Evolutionary conservation across 1,140 invertebrate genomes (phyloP).

Genomic region (Parasteatoda tepidariorum): DNA sequence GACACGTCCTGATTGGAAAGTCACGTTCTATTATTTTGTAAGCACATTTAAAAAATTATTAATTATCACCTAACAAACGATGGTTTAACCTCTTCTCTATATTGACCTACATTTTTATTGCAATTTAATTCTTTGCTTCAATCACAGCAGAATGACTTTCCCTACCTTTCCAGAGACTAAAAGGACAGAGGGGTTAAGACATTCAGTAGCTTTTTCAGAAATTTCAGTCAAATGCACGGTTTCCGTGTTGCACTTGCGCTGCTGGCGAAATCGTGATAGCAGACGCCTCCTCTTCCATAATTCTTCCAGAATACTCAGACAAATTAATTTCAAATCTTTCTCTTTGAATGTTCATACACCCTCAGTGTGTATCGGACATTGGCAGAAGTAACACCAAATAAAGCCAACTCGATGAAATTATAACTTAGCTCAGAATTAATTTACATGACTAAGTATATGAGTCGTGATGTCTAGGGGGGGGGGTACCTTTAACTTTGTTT

Average conservation of each 20-base stretch:
- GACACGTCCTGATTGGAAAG: too few relatives aligned
- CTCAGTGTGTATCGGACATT: constrained; percentile 12
- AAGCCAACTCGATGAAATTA: constrained; percentile 21
- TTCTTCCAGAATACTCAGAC: constrained; percentile 8
- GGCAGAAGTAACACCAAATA: background rate
- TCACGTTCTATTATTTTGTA: too few relatives aligned
- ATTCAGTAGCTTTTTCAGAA: constrained; percentile 28
- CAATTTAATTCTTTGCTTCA: background rate
- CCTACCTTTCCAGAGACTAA: too few relatives aligned
- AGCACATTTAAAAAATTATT: too few relatives aligned
- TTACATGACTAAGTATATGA: constrained; percentile 15
- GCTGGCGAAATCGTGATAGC: constrained; percentile 15
- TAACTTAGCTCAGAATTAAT: constrained; percentile 15
- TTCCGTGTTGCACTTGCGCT: constrained; percentile 5
- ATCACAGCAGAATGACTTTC: too few relatives aligned
- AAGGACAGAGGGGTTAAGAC: too few relatives aligned
- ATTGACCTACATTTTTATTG: constrained; percentile 3
- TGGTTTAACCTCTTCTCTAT: background rate
- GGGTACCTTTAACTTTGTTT: too few relatives aligned
- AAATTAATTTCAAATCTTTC: constrained; percentile 42
- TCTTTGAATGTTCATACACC: constrained; percentile 30
- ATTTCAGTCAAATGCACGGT: constrained; percentile 5
- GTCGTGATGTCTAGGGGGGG: constrained; percentile 17
- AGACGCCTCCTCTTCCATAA: constrained; percentile 16
- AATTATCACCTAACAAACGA: too few relatives aligned